Evolutionary conservation across 2,888 invertebrate species (phyloP).

Genomic region (Phortica okadai): DNA sequence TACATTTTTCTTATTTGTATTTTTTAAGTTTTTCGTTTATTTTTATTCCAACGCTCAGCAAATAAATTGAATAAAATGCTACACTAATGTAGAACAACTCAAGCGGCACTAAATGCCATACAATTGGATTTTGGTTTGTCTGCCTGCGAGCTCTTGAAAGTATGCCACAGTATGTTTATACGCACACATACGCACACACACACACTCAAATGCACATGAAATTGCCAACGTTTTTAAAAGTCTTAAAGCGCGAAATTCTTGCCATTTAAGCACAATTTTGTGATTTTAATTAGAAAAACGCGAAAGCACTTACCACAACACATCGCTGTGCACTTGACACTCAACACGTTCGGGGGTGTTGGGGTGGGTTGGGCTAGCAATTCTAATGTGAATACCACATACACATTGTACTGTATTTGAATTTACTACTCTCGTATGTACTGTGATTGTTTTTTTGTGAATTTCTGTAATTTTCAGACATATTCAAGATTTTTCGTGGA

Average conservation of each 20-base stretch:
- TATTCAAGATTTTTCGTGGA: no score
- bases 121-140: slow-evolving; percentile 29
- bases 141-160: background rate
- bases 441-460: no score
- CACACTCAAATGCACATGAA: background rate
- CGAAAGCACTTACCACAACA: background rate
- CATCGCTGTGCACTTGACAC: slow-evolving; percentile 48
- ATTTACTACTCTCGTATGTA: no score
- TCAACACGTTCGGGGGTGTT: slow-evolving; percentile 49
- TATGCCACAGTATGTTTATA: slow-evolving; percentile 14
- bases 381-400: background rate
- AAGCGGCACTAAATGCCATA: slow-evolving; percentile 22
- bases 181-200: slow-evolving; percentile 12
- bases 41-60: background rate
- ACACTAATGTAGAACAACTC: slow-evolving; percentile 25
- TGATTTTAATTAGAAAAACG: slow-evolving; percentile 1
- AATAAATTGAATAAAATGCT: slow-evolving; percentile 33
- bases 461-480: no score
- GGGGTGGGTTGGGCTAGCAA: slow-evolving; percentile 4
- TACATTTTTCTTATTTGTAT: background rate
- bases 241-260: background rate
- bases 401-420: no score
- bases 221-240: slow-evolving; percentile 2
- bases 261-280: slow-evolving; percentile 9
- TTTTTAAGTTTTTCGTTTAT: background rate